Evolutionary conservation across 92 coral and sea anemone genomes (phyloP).

Genomic region (Porites rus): DNA sequence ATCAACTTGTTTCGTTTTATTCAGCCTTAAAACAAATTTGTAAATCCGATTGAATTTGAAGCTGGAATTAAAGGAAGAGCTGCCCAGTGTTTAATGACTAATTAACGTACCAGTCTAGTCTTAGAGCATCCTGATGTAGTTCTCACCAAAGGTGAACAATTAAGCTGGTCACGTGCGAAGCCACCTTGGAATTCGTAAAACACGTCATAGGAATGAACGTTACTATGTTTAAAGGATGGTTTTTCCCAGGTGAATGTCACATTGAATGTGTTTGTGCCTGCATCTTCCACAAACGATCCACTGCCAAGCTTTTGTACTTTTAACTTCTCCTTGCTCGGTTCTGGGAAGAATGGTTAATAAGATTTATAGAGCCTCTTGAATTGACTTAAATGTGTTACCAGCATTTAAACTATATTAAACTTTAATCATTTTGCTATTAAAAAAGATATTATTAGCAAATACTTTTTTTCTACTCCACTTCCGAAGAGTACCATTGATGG

Average conservation of each 20-base stretch:
- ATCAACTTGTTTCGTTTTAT: too few relatives aligned
- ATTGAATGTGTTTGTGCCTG: constrained; percentile 16
- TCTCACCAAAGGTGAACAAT: background rate
- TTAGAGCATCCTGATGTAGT: background rate
- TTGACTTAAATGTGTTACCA: too few relatives aligned
- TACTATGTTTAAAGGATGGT: constrained; percentile 3
- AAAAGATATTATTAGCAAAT: too few relatives aligned
- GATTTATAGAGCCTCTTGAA: too few relatives aligned
- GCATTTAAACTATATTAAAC: too few relatives aligned
- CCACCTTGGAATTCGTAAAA: constrained; percentile 14
- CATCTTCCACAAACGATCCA: constrained; percentile 2
- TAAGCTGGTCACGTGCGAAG: background rate
- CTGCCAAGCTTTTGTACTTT: background rate
- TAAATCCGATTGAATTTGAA: too few relatives aligned
- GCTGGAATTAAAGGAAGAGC: background rate
- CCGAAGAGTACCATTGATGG: too few relatives aligned
- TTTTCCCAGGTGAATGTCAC: constrained; percentile 18
- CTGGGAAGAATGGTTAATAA: background rate
- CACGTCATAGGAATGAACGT: background rate
- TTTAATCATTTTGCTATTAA: too few relatives aligned
- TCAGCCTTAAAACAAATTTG: too few relatives aligned
- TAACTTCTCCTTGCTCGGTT: background rate
- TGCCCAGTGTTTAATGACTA: background rate
- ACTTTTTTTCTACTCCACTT: too few relatives aligned
- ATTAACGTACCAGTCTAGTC: constrained; percentile 8